A percentile compares a stretch with the other conserved stretches of the same genome.
These are phyloP conservation scores for Chloroclysta siterata DNA, from an alignment of 2,888 invertebrate species.

Conservation along the genomic window DNA sequence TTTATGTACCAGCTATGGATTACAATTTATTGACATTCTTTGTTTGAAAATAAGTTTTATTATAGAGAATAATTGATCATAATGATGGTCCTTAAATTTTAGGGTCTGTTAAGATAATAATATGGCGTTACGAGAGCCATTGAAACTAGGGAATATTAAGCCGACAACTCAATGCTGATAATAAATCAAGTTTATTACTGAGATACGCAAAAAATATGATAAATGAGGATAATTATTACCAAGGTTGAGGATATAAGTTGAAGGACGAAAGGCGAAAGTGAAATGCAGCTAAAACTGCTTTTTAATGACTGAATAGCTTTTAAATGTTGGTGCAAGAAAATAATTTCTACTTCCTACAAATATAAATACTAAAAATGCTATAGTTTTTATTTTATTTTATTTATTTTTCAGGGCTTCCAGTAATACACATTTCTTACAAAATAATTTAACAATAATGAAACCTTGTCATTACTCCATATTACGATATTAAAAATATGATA, in stretches of 20 bases:
- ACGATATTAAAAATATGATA: no score
- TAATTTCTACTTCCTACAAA: no score
- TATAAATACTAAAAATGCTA: no score
- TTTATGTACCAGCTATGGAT: no score
- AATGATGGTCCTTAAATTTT: background rate
- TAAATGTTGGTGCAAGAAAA: no score
- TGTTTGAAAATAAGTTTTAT: background rate
- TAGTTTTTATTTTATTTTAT: no score
- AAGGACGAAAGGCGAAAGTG: background rate
- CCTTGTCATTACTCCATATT: no score
- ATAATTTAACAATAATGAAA: no score
- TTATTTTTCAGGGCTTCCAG: no score
- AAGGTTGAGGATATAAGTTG: conserved; percentile 7
- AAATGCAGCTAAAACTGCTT: background rate
- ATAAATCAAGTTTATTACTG: conserved; percentile 24
- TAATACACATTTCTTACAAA: no score
- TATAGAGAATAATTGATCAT: background rate
- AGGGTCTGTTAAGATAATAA: conserved; percentile 4
- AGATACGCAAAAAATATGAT: conserved; percentile 21
- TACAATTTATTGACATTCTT: no score
- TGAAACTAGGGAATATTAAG: conserved; percentile 9
- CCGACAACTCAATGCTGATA: conserved; percentile 10
- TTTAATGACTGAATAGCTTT: background rate
- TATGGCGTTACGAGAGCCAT: conserved; percentile 5
- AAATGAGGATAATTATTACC: conserved; percentile 19